Base-by-base conservation (phyloP, 2,113 vertebrate species). In the Athene cunicularia region DNA sequence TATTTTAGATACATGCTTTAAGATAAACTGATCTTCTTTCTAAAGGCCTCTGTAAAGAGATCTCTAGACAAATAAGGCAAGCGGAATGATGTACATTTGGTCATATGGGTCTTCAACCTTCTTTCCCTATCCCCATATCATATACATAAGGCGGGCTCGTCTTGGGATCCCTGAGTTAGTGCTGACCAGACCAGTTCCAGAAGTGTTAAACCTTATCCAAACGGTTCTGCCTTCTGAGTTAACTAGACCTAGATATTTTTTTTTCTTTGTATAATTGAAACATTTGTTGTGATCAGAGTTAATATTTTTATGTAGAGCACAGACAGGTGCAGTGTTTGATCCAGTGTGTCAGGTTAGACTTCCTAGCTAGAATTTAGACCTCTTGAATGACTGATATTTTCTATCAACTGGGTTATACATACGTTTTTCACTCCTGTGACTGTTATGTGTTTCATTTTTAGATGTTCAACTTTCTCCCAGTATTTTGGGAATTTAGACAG, bases 141-240 rank as follows among this genome's bases (percentile, higher is more conserved):
- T 11, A 15, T 11, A 55, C 0, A 0, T 52, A 55, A 52, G 6
- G 33, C 63, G 41, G 12, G 6, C 9, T 64, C 3, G 7, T 47
- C 37, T 53, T 32, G 27, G 45, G 37, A 45, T 64, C 8, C 4
- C 33, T n/a, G 19, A 64, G 8, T 14, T n/a, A 47, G 9, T 58
- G 33, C 7, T 58, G 23, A 58, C 19, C 16, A 77, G n/a, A 77
- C 4, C 11, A 56, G 33, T 20, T 77, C 27, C 9, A 58, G 41
- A 71, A 8, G 26, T 17, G 13, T 33, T 59, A 59, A 71, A 58
- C 2, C 3, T 50, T 64, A 59, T 37, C 18, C 22, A 64, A 41
- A 64, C 27, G 16, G 3, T 47, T 45, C 37, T 49, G 18, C 18
- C 19, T 74, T 14, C 12, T 39, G 12, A 58, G 19, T 26, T 70